Percentiles rank a stretch among this genome's conserved stretches.
phyloP scores from a whole-genome alignment of 1,140 invertebrate genomes.

The Lordiphosa collinella region DNA sequence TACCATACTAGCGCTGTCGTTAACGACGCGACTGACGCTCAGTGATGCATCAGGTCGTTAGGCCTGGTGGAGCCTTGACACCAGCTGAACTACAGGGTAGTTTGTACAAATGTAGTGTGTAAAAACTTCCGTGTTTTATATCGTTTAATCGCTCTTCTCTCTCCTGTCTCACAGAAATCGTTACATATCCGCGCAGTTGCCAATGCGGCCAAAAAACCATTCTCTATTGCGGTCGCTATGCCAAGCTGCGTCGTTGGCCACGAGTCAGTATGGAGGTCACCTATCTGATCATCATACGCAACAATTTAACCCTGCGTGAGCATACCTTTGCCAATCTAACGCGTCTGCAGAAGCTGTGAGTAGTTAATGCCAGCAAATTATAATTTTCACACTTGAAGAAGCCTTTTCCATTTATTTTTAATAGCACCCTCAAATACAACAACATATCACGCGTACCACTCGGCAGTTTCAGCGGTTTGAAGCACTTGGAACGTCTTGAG shows the following conservation, averaged over 20 bases:
- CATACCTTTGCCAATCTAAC: constrained; percentile 51
- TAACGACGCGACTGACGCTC: no score
- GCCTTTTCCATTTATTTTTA: neutral
- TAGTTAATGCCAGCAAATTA: neutral
- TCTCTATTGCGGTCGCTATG: constrained; percentile 57
- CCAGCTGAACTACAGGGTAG: no score
- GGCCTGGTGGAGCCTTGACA: no score
- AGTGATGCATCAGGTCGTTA: no score
- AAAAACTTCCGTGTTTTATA: no score
- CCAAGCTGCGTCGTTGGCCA: constrained; percentile 54
- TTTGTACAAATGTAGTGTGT: no score
- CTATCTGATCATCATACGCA: constrained; percentile 58
- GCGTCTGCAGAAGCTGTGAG: constrained; percentile 56
- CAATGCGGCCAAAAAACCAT: constrained; percentile 49
- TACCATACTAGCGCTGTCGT: no score
- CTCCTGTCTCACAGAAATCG: constrained; percentile 42
- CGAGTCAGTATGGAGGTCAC: constrained; percentile 62
- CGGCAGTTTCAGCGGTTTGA: constrained; percentile 54
- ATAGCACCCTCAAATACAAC: constrained; percentile 65
- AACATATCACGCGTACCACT: constrained; percentile 75
- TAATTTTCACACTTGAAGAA: neutral
- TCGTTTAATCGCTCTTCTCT: no score
- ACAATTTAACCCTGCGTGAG: constrained; percentile 55
- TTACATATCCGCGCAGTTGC: constrained; percentile 68
- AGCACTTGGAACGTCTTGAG: constrained; percentile 58